Conservation (phyloP, 2,113 vertebrate species). For the Proteles cristata region DNA sequence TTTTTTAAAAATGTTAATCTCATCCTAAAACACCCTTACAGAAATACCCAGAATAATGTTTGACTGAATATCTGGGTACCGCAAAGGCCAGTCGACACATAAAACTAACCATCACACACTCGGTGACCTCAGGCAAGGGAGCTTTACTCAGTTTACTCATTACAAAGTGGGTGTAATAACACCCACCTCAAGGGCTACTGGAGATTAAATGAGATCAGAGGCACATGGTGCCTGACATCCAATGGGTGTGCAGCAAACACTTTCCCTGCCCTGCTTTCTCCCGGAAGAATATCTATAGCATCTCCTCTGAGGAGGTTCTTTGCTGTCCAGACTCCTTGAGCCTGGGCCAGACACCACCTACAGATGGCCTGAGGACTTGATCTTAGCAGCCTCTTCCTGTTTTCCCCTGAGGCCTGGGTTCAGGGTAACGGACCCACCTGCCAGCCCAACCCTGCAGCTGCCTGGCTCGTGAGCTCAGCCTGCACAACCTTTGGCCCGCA, state of each 20-base stretch:
- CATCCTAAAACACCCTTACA: not conserved
- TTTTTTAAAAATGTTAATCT: not conserved
- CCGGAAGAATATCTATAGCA: accelerated
- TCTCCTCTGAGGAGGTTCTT: not conserved
- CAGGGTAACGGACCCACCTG: not conserved
- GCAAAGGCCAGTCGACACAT: not conserved
- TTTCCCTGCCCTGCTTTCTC: not conserved
- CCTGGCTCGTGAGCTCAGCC: not conserved
- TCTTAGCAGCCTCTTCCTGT: not conserved
- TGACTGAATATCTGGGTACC: not conserved
- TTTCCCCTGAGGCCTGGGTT: not conserved
- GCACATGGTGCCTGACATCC: accelerated
- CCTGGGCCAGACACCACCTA: not conserved
- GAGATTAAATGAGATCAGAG: not conserved
- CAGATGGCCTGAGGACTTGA: not conserved
- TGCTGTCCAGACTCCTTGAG: not conserved
- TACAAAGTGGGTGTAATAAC: not conserved
- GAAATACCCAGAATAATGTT: not conserved
- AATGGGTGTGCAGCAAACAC: accelerated
- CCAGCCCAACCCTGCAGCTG: not conserved
- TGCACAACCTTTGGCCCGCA: not conserved
- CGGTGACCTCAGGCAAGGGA: not conserved
- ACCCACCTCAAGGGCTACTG: not conserved
- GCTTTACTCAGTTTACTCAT: not conserved
- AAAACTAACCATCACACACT: not conserved